Percentiles rank a stretch among this genome's conserved stretches.
phyloP scores from a whole-genome alignment of 1,140 invertebrate species.

The Gryllus bimaculatus region DNA sequence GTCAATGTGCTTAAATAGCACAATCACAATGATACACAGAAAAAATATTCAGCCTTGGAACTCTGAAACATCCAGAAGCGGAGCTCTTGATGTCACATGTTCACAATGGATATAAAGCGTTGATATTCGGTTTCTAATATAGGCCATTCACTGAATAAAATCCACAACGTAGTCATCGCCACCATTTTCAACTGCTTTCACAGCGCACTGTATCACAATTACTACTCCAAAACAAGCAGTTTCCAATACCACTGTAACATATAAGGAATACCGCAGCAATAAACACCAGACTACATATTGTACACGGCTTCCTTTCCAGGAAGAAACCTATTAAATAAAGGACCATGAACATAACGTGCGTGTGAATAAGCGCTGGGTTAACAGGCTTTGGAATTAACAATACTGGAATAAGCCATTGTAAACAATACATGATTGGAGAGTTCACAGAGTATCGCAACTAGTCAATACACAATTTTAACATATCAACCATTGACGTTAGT shows the following conservation, averaged over 20 bases:
- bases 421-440: slow-evolving; percentile 77
- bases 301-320: slow-evolving; percentile 90
- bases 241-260: slow-evolving; percentile 91
- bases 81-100: too few species aligned
- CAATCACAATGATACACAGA: too few species aligned
- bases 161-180: too few species aligned
- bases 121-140: too few species aligned
- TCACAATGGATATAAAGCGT: too few species aligned
- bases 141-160: too few species aligned
- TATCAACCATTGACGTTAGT: neutral
- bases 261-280: slow-evolving; percentile 83
- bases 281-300: slow-evolving; percentile 91
- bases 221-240: slow-evolving; percentile 83
- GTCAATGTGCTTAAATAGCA: too few species aligned
- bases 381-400: slow-evolving; percentile 92
- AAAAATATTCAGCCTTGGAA: too few species aligned
- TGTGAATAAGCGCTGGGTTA: slow-evolving; percentile 87
- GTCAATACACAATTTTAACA: neutral
- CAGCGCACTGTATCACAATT: slow-evolving; percentile 66
- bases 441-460: neutral
- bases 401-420: slow-evolving; percentile 96
- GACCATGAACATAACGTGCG: slow-evolving; percentile 94
- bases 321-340: slow-evolving; percentile 90
- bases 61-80: too few species aligned
- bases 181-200: slow-evolving; percentile 43